Conservation (phyloP, 2,113 vertebrate genomes). For the Charadrius vociferus region DNA sequence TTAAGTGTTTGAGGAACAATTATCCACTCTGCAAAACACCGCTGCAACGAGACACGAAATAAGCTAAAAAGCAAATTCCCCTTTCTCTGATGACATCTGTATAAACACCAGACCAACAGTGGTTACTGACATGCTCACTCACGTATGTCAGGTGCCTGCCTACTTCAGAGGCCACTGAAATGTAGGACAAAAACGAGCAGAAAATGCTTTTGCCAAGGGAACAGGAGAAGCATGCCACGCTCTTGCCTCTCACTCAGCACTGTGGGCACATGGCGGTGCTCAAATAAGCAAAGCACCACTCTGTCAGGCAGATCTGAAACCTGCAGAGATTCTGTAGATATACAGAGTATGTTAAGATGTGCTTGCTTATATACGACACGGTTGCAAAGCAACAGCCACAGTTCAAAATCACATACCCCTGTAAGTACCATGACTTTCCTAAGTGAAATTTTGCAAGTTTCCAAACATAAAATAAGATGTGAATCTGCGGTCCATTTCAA, state of each 20-base stretch:
- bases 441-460: background rate
- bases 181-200: background rate
- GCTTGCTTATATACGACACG: accelerated
- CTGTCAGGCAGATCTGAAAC: background rate
- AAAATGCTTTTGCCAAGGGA: background rate
- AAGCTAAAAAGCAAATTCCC: accelerated
- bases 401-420: background rate
- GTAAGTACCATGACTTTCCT: background rate
- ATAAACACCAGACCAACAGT: background rate
- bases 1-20: background rate
- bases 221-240: background rate
- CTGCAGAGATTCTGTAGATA: background rate
- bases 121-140: background rate
- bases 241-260: background rate
- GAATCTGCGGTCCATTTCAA: accelerated
- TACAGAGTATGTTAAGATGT: background rate
- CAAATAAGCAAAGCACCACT: background rate
- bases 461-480: background rate
- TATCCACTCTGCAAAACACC: background rate
- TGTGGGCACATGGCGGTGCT: background rate
- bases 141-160: background rate
- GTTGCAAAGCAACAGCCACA: background rate
- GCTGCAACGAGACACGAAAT: background rate
- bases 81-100: background rate
- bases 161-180: background rate